Evolutionary conservation across 2,113 vertebrate species (phyloP), one percentile per base, ranked within the genome.

Genomic region (Alligator mississippiensis): DNA sequence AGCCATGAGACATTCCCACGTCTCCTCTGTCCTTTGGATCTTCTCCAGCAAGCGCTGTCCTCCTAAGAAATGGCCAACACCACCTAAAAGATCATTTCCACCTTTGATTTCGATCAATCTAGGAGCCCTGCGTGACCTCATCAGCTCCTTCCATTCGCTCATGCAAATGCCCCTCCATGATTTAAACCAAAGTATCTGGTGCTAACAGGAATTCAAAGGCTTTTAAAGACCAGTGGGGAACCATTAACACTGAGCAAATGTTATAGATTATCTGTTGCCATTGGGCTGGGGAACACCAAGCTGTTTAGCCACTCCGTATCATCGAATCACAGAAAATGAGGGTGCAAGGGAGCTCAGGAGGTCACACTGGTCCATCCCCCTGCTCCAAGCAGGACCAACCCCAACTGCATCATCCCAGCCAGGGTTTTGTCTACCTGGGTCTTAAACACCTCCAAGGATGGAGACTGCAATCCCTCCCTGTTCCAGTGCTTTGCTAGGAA

Each of bases 1-100:
- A 4, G 68, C 5, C 38, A 0, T 0, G 0, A 4, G 24, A 5
- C 25, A 21, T 1, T 58, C 60, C 16, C 28, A 14, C 25, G 25
- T 63, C 38, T 78, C 60, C 84, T 6, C 57, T 59, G 11, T 15
- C 77, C 22, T 59, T 38, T 62, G 77, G 57, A 15, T 25, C 24
- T 61, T 61, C 61, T 13, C 19, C 24, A 12, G 8, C 5, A 38
- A 38, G 16, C 57, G 18, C 55, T 28, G 22, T 27, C 25, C 19
- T 63, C 24, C 21, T 60, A 21, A 62, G 27, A 28, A 64, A 64
- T 77, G 19, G 58, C 30, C 28, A 6, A 80, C 16, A 18, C 10
- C 70, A 74, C 25, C 5, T 63, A 66, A 14, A 19, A 21, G 66
- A 9, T 68, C n/a, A 30, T 85, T 74, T 17, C 18, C 22, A 30